Evolutionary conservation across 2,113 vertebrate species (phyloP).

Genomic region (Nyctibius bracteatus): DNA sequence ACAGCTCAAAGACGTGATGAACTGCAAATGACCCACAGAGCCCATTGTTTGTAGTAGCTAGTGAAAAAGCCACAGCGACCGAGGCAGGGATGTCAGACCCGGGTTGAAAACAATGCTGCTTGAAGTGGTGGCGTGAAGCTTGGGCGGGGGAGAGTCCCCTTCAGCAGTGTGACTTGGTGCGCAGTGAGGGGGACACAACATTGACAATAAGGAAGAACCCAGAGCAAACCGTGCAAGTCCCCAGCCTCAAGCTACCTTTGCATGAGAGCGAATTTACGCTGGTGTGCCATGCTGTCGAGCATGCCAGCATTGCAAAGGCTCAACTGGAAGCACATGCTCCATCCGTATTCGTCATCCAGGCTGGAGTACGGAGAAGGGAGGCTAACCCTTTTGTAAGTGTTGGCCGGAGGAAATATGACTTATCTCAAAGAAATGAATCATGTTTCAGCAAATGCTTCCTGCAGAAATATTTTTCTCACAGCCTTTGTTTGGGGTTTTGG

Average conservation of each 20-base stretch:
- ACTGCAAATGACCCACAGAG: neutral
- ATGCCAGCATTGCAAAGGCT: neutral
- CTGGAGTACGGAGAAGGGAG: neutral
- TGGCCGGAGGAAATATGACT: neutral
- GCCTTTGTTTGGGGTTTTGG: conserved; percentile 48
- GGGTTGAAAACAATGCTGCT: neutral
- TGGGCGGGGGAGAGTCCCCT: neutral
- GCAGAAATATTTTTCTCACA: conserved; percentile 53
- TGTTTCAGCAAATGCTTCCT: conserved; percentile 39
- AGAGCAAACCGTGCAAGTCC: accelerated
- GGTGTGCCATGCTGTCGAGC: neutral
- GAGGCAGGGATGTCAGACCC: neutral
- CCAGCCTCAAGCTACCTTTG: neutral
- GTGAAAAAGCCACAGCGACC: neutral
- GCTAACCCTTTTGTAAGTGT: neutral
- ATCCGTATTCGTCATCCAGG: neutral
- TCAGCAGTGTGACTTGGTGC: neutral
- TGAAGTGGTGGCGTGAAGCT: neutral
- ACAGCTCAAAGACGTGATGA: neutral
- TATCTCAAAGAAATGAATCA: conserved; percentile 42
- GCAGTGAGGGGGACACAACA: accelerated
- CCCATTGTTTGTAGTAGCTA: conserved; percentile 9
- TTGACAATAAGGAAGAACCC: neutral
- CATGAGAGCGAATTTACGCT: accelerated
- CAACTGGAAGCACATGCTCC: neutral